Evolutionary conservation across 2,113 vertebrate genomes (phyloP).

Genomic region (Saimiri boliviensis): DNA sequence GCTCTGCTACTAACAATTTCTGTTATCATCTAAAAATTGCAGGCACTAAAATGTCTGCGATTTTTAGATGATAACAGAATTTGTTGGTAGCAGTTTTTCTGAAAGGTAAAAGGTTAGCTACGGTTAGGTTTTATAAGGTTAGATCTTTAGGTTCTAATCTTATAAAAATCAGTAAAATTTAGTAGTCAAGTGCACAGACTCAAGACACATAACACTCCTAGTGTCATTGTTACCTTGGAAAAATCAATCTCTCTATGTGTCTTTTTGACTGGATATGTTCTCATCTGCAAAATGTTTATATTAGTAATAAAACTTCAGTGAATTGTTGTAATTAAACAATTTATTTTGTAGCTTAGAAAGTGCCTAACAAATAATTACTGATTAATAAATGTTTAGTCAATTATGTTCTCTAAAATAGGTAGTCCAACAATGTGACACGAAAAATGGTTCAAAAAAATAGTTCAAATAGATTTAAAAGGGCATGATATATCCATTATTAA

Average conservation of each 20-base stretch:
- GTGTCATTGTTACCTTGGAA: not conserved
- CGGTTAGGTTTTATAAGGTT: too few species aligned
- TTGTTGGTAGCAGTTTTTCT: not conserved
- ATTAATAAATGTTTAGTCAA: not conserved
- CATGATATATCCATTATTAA: not conserved
- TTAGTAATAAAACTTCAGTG: not conserved
- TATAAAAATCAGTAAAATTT: not conserved
- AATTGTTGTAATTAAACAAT: not conserved
- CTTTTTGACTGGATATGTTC: not conserved
- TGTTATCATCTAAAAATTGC: not conserved
- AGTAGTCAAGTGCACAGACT: not conserved
- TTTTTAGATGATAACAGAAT: too few species aligned
- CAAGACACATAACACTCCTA: not conserved
- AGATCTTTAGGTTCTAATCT: not conserved
- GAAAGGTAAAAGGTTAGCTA: not conserved
- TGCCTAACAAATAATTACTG: not conserved
- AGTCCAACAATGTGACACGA: not conserved
- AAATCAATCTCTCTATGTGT: not conserved
- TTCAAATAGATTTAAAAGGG: not conserved
- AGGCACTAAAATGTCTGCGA: not conserved
- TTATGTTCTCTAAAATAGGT: not conserved
- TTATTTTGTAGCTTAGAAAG: not conserved
- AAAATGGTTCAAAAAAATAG: not conserved
- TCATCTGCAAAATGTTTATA: not conserved
- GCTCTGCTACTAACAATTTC: not conserved